These are phyloP conservation scores for Sebastes kiyomatsui DNA, from an alignment of 2,797 vertebrate genomes.

Conservation along the genomic window DNA sequence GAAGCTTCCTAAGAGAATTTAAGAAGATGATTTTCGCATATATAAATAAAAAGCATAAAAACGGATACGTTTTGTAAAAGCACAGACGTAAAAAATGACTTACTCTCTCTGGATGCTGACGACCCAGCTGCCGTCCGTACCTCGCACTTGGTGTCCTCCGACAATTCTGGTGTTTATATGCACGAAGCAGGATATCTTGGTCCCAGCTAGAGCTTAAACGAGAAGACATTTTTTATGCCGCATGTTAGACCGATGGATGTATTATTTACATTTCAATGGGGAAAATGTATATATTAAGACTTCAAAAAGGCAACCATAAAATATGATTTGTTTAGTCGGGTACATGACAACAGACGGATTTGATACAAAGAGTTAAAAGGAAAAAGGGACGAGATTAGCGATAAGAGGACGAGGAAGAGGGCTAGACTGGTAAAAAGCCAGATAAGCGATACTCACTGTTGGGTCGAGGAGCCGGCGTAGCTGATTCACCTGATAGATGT, in stretches of 20 bases:
- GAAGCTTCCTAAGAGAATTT: constrained; percentile 83
- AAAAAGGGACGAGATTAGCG: constrained; percentile 25
- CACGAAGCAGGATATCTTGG: constrained; percentile 81
- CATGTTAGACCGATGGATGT: constrained; percentile 7
- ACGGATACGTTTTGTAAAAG: neutral
- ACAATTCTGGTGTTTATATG: constrained; percentile 90
- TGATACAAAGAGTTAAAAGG: constrained; percentile 21
- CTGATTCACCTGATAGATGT: constrained; percentile 72
- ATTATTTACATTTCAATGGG: constrained; percentile 23
- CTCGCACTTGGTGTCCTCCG: constrained; percentile 89
- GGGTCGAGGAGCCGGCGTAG: constrained; percentile 48
- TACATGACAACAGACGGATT: constrained; percentile 36
- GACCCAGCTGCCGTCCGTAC: constrained; percentile 93
- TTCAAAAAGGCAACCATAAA: constrained; percentile 41
- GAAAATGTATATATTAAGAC: constrained; percentile 3
- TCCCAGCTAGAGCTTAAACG: constrained; percentile 48
- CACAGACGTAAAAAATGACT: constrained; percentile 20
- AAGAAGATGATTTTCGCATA: neutral
- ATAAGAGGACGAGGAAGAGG: constrained; percentile 29
- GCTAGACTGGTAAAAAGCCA: constrained; percentile 8
- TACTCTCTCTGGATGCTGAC: constrained; percentile 91
- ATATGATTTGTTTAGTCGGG: constrained; percentile 45
- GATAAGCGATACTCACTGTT: constrained; percentile 69
- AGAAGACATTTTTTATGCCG: constrained; percentile 12
- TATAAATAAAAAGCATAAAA: neutral